Conservation (phyloP, 2,797 vertebrate genomes). For the Acridotheres tristis region DNA sequence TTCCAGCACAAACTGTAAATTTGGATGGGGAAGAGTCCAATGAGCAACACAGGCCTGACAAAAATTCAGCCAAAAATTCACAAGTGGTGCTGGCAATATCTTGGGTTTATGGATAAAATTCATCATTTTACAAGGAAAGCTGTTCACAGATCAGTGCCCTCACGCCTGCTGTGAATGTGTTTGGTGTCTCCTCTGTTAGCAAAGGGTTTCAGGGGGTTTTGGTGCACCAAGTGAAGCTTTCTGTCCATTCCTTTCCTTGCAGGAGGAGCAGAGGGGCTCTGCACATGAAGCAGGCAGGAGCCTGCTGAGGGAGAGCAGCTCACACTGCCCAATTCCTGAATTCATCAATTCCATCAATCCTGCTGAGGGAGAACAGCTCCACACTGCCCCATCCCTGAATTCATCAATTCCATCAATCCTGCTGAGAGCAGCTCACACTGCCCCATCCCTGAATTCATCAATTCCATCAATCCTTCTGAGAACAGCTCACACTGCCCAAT, state of each 20-base stretch:
- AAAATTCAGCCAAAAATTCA: not conserved
- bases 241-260: not conserved
- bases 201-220: not conserved
- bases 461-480: too few species aligned
- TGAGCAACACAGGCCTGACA: not conserved
- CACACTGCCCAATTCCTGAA: too few species aligned
- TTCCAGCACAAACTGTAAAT: not conserved
- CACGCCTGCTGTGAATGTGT: not conserved
- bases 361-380: too few species aligned
- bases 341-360: too few species aligned
- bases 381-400: too few species aligned
- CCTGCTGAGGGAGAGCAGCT: conserved; percentile 1
- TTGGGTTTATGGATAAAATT: not conserved
- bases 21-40: accelerated
- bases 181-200: not conserved
- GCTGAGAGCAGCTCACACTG: not conserved
- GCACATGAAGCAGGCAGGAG: conserved; percentile 15
- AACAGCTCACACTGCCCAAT: not conserved
- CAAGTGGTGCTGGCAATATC: not conserved
- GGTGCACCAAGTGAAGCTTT: not conserved
- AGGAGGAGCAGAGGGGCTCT: conserved; percentile 51
- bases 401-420: too few species aligned
- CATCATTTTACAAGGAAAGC: not conserved
- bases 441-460: not conserved
- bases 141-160: not conserved